Evolutionary conservation across 2,113 vertebrate genomes (phyloP).

Genomic region (Pristiophorus japonicus): DNA sequence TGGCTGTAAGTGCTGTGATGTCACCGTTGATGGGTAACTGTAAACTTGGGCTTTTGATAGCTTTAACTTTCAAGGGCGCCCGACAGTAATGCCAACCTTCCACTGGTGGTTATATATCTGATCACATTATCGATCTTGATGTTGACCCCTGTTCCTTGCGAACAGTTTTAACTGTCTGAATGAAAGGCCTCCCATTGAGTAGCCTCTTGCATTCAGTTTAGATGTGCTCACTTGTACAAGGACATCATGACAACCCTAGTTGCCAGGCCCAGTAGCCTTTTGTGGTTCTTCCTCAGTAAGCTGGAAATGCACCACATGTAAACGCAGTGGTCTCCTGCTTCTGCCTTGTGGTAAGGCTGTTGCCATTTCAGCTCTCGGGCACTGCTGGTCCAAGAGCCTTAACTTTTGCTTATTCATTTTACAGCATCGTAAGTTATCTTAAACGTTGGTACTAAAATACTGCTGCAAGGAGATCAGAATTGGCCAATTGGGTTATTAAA

Average conservation of each 20-base stretch:
- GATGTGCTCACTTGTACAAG: neutral
- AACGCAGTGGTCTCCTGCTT: neutral
- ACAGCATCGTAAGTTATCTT: neutral
- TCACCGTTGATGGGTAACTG: neutral
- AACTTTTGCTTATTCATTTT: conserved; percentile 6
- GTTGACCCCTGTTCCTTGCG: neutral
- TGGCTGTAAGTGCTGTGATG: neutral
- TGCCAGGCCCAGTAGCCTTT: neutral
- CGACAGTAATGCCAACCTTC: neutral
- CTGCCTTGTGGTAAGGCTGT: conserved; percentile 12
- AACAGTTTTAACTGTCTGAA: neutral
- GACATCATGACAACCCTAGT: conserved; percentile 5
- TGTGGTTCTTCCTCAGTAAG: neutral
- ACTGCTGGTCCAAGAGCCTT: neutral
- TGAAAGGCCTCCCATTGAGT: neutral
- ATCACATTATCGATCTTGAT: neutral
- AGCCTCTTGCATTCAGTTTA: too few relatives aligned
- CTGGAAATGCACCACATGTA: conserved; percentile 3
- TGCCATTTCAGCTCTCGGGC: neutral
- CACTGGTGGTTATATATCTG: neutral
- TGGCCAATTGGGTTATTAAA: neutral
- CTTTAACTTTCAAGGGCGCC: neutral
- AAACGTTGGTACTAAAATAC: neutral
- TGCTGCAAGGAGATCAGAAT: neutral
- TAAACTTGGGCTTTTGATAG: neutral